Evolutionary conservation across 2,797 vertebrate species (phyloP), one percentile per base, ranked within the genome.

Genomic region (Coendou prehensilis): DNA sequence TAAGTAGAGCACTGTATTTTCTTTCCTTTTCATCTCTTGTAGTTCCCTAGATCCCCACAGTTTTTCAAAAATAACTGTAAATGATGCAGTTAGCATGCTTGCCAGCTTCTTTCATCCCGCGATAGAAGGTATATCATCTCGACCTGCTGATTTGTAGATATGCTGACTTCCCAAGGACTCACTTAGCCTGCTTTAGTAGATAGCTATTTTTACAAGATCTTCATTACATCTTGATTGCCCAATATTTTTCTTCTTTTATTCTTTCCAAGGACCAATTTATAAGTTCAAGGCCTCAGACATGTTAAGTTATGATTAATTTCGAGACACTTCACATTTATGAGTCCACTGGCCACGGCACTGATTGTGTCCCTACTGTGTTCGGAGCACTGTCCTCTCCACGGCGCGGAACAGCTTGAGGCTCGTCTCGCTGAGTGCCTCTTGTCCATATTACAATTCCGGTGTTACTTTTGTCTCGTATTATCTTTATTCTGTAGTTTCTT

Each of bases 61-160:
- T 87, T 98, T 95, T 96, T 96, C 75, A 87, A 87, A 97, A 97
- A 91, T 97, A 97, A 89, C 95, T 94, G 96, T 97, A 98, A 98
- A 97, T 97, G 95, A 98, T 98, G 96, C 96, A 92, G 96, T 98
- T 98, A 96, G 96, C 90, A 97, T 98, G 94, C 97, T 93, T 93
- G 94, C 95, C 93, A 73, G 95, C 71, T 96, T 96, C 96, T 93
- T 97, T 95, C 87, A 96, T 98, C 96, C 94, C 37, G 26, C 95
- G 95, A 96, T 97, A 94, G 96, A 97, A 96, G 92, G 90, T 63
- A 52, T 94, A 95, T 97, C 95, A 97, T 97, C 96, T 96, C 95
- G 95, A 80, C 96, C 97, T 96, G 98, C 98, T 98, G 98, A 97
- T 97, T 96, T 93, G 93, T 93, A 96, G 97, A 96, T 97, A 91